Evolutionary conservation across 2,888 invertebrate species (phyloP).

Genomic region (Drosophila ustulata): DNA sequence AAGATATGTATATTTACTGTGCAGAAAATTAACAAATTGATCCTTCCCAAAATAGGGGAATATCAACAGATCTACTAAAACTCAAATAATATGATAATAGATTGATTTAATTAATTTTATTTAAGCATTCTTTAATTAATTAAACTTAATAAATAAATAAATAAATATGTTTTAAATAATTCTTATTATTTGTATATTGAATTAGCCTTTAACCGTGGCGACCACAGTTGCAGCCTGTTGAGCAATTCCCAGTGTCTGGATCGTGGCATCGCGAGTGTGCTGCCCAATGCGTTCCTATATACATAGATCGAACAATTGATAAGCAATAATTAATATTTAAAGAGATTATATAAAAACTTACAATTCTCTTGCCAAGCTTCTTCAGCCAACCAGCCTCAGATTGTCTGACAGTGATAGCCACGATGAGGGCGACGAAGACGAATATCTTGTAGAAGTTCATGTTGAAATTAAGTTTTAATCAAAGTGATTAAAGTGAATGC

Average conservation of each 20-base stretch:
- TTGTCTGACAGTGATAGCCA: conserved; percentile 52
- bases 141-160: background rate
- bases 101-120: too few species aligned
- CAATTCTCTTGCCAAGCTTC: conserved; percentile 58
- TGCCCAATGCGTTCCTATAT: conserved; percentile 67
- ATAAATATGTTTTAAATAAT: background rate
- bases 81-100: too few species aligned
- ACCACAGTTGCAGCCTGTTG: conserved; percentile 81
- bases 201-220: conserved; percentile 65
- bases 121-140: too few species aligned
- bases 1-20: too few species aligned
- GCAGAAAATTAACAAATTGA: too few species aligned
- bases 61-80: too few species aligned
- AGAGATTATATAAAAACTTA: conserved; percentile 34
- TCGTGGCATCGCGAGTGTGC: conserved; percentile 77
- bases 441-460: conserved; percentile 69
- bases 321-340: background rate
- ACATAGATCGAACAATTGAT: background rate
- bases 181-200: background rate
- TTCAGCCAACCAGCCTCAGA: conserved; percentile 61
- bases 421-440: conserved; percentile 44
- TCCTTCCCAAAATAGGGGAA: too few species aligned
- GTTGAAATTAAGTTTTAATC: conserved; percentile 9
- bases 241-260: conserved; percentile 71
- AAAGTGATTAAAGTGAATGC: background rate